Base-by-base conservation (phyloP, 2,113 vertebrate species). In the Alosa alosa region DNA sequence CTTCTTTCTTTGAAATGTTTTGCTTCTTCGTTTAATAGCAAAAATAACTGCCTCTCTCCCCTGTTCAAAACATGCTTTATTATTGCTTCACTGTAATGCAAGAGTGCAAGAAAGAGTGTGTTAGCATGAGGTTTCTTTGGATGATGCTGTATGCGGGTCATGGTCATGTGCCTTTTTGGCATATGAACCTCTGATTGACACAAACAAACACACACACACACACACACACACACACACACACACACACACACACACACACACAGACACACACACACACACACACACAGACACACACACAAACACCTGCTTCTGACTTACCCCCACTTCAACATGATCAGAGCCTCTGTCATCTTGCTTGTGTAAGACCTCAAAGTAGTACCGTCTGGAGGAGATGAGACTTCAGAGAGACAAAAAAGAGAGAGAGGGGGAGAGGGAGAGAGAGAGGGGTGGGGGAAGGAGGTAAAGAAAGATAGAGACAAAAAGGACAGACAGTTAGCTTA, bases 261-360 rank as follows among this genome's bases (percentile, higher is more conserved):
- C 46, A 47, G 0, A 47, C 46, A 47, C 46, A 57, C 15, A 57
- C 1, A 57, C 52, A 57, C 52, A 57, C 15, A 57, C 2, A 64
- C 57, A 64, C 57, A 64, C 20, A 22, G 36, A 46, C 49, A 85
- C 81, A 64, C 46, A 85, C 75, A 82, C 85, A 82, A 41, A 82
- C 81, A 82, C 41, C 55, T 75, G 52, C 47, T 41, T n/a, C 75
- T 82, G 83, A 96, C 98, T 98, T 94, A 99, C 98, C 45, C 97
- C 98, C 39, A 99, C 97, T 93, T 99, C 98, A 91, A 99, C 97
- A 0, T 99, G 98, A 94, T 99, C 98, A 0, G 97, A 99, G 82
- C 98, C 98, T 17, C 93, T 96, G 95, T 99, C 97, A 0, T 99
- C 97, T 78, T 99, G 98, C 88, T 99, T 99, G 95, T 99, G 98